Base-by-base conservation (phyloP, 2,888 invertebrate genomes). In the Hypena proboscidalis region DNA sequence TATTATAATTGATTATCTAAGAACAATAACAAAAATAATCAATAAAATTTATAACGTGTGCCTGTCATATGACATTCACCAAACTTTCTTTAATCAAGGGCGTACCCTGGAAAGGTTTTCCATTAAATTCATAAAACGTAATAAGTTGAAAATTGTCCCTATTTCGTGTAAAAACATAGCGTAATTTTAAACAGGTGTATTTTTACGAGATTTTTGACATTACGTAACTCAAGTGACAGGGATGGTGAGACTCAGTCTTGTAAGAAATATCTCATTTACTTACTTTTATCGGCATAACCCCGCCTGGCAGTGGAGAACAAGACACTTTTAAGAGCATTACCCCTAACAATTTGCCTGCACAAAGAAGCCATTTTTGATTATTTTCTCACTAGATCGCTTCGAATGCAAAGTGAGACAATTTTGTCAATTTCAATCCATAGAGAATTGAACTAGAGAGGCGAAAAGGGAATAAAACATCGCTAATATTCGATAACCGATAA, bases 291-390 rank as follows among this genome's bases (percentile, higher is more conserved):
- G 58, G 91, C 84, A 73, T 88, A 92, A 74, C 94, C 93, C 70
- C 93, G 90, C 62, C 92, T 92, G 68, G 92, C 93, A 67, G 93
- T 91, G 65, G 93, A 90, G 74, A 92, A 90, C 63, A 93, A 77
- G 62, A 93, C 92, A 91, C 93, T 93, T 83, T 92, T 93, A 77
- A 93, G 92, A 68, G 93, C 92, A 77, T 92, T 89, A 89, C 92
- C 93, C 52, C 93, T 87, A 73, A 93, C 85, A 83, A 95, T 92
- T 92, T 94, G 94, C 88, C 94, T 93, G 90, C 94, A 95, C 80
- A 95, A 85, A 67, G 95, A 94, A 88, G 95, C 95, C 95, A 95
- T 95, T 69, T n/a, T 93, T 92, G 92, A 70, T 68, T 64, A 70
- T 70, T 53, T 81, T 77, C 55, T 67, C 82, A 86, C 85, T 83